These are phyloP conservation scores for Anseranas semipalmata DNA, from an alignment of 2,113 vertebrate species.

Conservation along the genomic window DNA sequence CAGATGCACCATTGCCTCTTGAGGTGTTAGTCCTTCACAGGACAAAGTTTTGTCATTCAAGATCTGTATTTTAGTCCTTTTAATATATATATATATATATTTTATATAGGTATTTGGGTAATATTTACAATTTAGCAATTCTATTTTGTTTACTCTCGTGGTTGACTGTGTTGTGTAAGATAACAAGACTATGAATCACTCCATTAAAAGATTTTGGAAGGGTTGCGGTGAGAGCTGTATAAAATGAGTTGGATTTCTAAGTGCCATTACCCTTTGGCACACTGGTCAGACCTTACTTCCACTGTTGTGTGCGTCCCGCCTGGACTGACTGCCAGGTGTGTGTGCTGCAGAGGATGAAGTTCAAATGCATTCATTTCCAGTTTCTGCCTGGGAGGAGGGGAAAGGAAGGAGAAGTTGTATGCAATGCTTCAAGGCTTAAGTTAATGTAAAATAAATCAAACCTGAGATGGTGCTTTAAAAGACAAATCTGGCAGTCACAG, in stretches of 20 bases:
- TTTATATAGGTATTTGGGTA: background rate
- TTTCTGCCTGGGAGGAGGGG: background rate
- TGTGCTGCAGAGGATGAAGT: background rate
- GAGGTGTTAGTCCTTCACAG: background rate
- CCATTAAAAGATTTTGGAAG: background rate
- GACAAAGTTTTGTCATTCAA: background rate
- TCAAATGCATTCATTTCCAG: background rate
- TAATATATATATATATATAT: background rate
- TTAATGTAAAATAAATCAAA: slow-evolving; percentile 58
- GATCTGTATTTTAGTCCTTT: background rate
- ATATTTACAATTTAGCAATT: background rate
- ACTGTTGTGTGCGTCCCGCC: background rate
- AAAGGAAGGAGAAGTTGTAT: background rate
- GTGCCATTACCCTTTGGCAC: background rate
- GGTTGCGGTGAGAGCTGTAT: background rate
- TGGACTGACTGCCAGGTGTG: background rate
- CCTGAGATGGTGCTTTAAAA: slow-evolving; percentile 49
- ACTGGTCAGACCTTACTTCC: background rate
- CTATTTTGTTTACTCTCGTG: background rate
- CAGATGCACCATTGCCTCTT: background rate
- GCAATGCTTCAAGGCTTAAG: background rate
- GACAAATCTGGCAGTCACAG: slow-evolving; percentile 25
- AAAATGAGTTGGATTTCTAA: background rate
- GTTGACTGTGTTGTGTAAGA: background rate
- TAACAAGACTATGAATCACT: background rate